These are phyloP conservation scores for Podarcis cretensis DNA, from an alignment of 2,113 vertebrate species.

Conservation along the genomic window DNA sequence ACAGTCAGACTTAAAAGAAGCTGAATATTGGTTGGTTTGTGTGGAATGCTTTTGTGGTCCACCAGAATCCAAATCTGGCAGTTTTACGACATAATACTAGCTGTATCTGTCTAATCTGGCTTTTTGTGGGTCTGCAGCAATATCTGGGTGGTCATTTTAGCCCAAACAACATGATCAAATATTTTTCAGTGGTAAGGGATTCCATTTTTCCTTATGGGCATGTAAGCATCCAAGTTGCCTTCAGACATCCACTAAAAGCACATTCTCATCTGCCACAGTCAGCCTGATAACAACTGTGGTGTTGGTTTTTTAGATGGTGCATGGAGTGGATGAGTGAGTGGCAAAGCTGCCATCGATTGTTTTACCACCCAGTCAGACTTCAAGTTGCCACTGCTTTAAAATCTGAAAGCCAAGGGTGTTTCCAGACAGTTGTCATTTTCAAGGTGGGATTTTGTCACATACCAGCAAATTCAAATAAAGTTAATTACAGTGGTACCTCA, in stretches of 20 bases:
- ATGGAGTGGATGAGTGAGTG: background rate
- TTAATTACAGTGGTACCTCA: too few relatives aligned
- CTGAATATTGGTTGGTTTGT: constrained; percentile 23
- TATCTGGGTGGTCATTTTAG: constrained; percentile 46
- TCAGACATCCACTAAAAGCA: background rate
- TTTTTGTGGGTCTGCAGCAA: constrained; percentile 28
- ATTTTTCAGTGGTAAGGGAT: constrained; percentile 20
- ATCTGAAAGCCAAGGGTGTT: background rate
- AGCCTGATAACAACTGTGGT: background rate
- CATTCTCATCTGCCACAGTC: background rate
- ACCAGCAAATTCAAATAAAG: too few relatives aligned
- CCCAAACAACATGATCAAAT: constrained; percentile 26
- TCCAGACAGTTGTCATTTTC: background rate
- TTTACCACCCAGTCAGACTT: background rate
- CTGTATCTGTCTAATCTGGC: constrained; percentile 24
- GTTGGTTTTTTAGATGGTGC: background rate
- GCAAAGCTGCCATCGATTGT: background rate
- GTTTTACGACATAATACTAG: constrained; percentile 38
- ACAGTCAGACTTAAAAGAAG: background rate
- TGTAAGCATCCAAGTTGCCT: background rate
- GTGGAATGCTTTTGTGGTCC: constrained; percentile 29
- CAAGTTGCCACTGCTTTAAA: background rate
- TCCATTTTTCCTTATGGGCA: constrained; percentile 31
- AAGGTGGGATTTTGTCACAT: too few relatives aligned
- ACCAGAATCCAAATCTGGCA: constrained; percentile 20